Conservation (phyloP, 2,888 invertebrate species). For the Dryobotodes eremita region DNA sequence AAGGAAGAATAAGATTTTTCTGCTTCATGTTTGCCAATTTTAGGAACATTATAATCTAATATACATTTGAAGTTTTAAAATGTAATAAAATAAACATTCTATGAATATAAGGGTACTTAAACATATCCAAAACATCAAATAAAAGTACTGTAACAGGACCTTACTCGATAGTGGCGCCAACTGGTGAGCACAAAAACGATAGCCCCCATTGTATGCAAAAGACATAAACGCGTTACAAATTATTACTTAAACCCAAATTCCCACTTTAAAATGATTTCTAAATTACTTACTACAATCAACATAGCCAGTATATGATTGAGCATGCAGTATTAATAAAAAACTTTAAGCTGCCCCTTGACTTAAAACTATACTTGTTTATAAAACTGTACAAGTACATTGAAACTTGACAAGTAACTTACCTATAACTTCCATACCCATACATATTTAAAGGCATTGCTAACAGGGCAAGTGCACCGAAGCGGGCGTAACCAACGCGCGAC, state of each 20-base stretch:
- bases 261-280: background rate
- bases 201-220: slow-evolving; percentile 36
- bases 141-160: no score
- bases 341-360: background rate
- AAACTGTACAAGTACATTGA: slow-evolving; percentile 1
- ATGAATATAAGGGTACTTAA: no score
- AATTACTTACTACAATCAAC: background rate
- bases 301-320: background rate
- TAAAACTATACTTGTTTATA: slow-evolving; percentile 6
- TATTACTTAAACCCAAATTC: background rate
- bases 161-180: no score
- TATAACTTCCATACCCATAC: slow-evolving; percentile 33
- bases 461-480: slow-evolving; percentile 56
- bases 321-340: background rate
- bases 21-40: no score
- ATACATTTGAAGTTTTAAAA: no score
- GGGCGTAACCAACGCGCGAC: slow-evolving; percentile 62
- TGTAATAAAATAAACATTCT: no score
- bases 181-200: no score
- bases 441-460: slow-evolving; percentile 41
- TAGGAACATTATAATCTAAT: no score
- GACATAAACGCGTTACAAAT: slow-evolving; percentile 36
- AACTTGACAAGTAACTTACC: slow-evolving; percentile 15
- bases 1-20: no score
- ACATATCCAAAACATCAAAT: no score